Conservation (phyloP, 2,888 invertebrate genomes). For the Bibio marci region DNA sequence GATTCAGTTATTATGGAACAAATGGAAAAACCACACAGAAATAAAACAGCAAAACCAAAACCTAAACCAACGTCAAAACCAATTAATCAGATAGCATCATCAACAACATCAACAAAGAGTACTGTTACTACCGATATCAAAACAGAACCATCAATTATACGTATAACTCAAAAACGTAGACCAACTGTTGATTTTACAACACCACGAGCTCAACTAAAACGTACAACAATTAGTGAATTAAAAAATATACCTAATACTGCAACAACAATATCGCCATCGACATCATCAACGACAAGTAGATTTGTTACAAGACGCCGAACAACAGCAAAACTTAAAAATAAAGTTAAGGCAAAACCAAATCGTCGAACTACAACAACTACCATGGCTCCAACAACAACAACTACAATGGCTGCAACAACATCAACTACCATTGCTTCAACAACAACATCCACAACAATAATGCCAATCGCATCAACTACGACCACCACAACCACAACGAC, state of each 20-base stretch:
- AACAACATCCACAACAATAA: conserved; percentile 13
- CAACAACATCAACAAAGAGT: neutral
- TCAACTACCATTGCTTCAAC: conserved; percentile 13
- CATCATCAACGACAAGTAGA: conserved; percentile 1
- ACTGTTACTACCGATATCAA: no score
- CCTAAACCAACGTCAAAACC: neutral
- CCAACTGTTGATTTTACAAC: neutral
- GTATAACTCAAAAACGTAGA: neutral
- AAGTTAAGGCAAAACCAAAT: neutral
- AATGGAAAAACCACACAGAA: conserved; percentile 5
- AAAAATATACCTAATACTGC: neutral
- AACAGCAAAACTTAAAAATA: neutral
- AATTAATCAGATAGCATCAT: neutral
- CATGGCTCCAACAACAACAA: conserved; percentile 4
- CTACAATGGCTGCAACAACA: conserved; percentile 13
- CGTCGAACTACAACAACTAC: neutral
- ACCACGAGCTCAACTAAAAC: neutral
- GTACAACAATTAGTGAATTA: neutral
- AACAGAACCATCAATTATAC: neutral
- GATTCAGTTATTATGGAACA: conserved; percentile 27
- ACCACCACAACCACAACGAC: conserved; percentile 14
- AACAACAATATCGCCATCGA: conserved; percentile 1
- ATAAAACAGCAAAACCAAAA: neutral
- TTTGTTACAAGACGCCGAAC: neutral
- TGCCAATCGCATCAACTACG: conserved; percentile 14